These are phyloP conservation scores for Cosmia trapezina DNA, from an alignment of 2,888 invertebrate species.

Conservation along the genomic window DNA sequence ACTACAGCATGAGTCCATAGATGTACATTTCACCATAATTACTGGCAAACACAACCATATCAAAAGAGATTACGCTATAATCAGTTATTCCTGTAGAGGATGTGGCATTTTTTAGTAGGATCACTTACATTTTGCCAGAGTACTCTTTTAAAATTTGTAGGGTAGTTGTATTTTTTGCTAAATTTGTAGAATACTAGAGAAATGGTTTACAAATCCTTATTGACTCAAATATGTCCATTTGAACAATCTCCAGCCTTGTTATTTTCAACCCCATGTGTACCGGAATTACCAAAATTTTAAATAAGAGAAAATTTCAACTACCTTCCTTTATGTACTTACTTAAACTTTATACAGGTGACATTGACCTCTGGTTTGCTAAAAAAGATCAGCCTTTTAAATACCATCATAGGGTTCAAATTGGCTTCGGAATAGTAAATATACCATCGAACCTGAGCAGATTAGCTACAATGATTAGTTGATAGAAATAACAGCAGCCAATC, in stretches of 20 bases:
- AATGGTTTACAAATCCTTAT: not conserved
- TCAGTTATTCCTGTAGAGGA: conserved; percentile 2
- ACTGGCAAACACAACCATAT: conserved; percentile 10
- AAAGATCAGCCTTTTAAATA: not conserved
- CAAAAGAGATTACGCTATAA: conserved; percentile 15
- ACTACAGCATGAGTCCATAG: conserved; percentile 17
- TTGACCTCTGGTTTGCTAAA: conserved; percentile 1
- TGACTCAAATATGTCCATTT: not conserved
- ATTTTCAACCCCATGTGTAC: not conserved
- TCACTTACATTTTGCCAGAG: not conserved
- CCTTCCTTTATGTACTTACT: not conserved
- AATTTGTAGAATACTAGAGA: not conserved
- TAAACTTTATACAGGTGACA: not conserved
- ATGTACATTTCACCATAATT: conserved; percentile 1
- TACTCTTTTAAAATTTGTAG: conserved; percentile 12
- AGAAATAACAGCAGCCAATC: not conserved
- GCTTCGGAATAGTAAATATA: not conserved
- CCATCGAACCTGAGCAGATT: not conserved
- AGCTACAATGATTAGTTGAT: not conserved
- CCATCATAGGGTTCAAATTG: not conserved
- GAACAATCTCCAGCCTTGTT: not conserved
- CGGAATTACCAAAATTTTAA: not conserved
- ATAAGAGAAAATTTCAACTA: not conserved
- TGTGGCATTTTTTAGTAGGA: conserved; percentile 17
- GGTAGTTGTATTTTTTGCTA: conserved; percentile 34